These are phyloP conservation scores for Cantharis flavilabris DNA, from an alignment of 2,888 invertebrate species.

Conservation along the genomic window DNA sequence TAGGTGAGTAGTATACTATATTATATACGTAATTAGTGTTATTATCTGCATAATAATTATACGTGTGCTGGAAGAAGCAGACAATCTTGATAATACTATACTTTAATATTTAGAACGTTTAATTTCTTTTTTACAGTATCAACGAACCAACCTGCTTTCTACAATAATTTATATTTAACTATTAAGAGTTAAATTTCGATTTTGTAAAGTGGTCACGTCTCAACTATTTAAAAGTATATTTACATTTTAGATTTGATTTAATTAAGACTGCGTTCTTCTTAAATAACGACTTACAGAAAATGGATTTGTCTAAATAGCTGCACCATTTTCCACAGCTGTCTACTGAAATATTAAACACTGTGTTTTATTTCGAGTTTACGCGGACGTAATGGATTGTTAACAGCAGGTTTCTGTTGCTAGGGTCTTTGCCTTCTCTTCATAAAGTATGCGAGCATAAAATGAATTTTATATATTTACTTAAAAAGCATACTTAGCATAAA, in stretches of 20 bases:
- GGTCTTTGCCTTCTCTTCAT: constrained; percentile 2
- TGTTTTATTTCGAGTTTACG: constrained; percentile 33
- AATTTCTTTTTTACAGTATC: not conserved
- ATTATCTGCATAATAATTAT: not conserved
- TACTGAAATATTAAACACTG: constrained; percentile 38
- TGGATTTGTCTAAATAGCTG: constrained; percentile 35
- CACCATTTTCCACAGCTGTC: constrained; percentile 40
- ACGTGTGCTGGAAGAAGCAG: not conserved
- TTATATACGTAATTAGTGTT: not conserved
- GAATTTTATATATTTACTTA: constrained; percentile 4
- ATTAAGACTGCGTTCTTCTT: constrained; percentile 44
- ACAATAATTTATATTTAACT: not conserved
- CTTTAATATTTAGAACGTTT: not conserved
- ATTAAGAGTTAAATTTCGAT: not conserved
- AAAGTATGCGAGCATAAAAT: constrained; percentile 4
- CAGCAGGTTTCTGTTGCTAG: constrained; percentile 8
- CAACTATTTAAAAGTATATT: constrained; percentile 45
- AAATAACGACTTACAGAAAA: constrained; percentile 40
- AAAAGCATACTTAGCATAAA: constrained; percentile 6
- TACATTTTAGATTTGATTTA: constrained; percentile 49
- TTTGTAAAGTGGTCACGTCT: constrained; percentile 40
- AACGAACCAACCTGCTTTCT: no score
- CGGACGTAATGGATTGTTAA: constrained; percentile 18
- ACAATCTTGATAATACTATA: not conserved
- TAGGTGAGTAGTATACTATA: not conserved